Base-by-base conservation (phyloP, 2,797 vertebrate species). In the Phataginus tetradactyla region DNA sequence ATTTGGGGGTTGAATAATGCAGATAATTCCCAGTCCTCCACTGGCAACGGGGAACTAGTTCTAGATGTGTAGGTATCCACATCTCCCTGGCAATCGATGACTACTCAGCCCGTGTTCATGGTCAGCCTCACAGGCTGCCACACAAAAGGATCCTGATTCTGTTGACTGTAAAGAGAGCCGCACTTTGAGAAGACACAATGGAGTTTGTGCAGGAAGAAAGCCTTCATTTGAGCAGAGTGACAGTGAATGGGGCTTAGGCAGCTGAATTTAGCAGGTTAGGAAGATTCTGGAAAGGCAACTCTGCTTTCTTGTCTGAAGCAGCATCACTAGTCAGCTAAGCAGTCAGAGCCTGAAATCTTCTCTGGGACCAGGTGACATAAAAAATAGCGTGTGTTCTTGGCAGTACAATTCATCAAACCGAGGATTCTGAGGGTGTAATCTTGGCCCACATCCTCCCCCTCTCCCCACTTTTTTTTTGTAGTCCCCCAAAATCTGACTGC, bases 91-190 rank as follows among this genome's bases (percentile, higher is more conserved):
- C 34, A n/a, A 72, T 45, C 45, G 10, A 11, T 45, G 45, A 45
- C 20, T 3, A 2, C 61, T 61, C 11, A 39, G 77, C 23, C 21
- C 39, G 7, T 1, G 1, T 15, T 74, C 74, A 39, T 0, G 1
- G 27, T 18, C 29, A 87, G 74, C 32, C 61, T 23, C 2, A 1
- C 34, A 39, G 83, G 71, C 71, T 61, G 37, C 7, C 23, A n/a
- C 0, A 20, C 66, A 71, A 23, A 34, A 63, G n/a, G 27, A 78
- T 34, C 53, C 80, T 69, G 4, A 59, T 59, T 14, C 34, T 45
- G 51, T 4, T 9, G 17, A 59, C 42, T 9, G 0, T 27, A 18
- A 23, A 18, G 78, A 72, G 55, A 68, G 63, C 64, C 13, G 4
- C 13, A 15, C 63, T 23, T 8, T 4, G 34, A 59, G 61, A 51